These are phyloP conservation scores for Pteronotus mesoamericanus DNA, from an alignment of 2,797 vertebrate species.

Conservation along the genomic window DNA sequence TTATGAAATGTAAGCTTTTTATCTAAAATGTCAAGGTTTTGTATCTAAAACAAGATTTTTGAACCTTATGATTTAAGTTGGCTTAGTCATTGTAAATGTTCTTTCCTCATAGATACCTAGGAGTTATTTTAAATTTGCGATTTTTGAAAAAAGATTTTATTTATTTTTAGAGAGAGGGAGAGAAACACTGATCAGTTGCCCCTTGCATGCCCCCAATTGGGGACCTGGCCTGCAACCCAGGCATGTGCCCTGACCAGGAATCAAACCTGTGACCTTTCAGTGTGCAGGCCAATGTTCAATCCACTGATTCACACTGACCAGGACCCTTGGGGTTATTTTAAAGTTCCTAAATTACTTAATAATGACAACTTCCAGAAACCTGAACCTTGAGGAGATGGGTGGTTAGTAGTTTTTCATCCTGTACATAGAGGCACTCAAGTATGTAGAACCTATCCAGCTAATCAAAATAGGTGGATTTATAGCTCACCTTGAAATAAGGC, in stretches of 20 bases:
- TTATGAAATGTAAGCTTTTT: slow-evolving; percentile 18
- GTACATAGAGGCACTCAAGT: not conserved
- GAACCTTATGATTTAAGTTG: slow-evolving; percentile 34
- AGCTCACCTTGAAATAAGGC: not conserved
- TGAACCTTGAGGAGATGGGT: not conserved
- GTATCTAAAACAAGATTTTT: slow-evolving; percentile 22
- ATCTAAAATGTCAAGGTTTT: not conserved
- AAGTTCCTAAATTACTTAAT: slow-evolving; percentile 29
- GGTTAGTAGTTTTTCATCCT: not conserved
- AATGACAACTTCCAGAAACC: not conserved
- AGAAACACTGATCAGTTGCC: too few species aligned
- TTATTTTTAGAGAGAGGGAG: too few species aligned
- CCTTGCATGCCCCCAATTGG: too few species aligned
- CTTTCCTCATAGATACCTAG: slow-evolving; percentile 42
- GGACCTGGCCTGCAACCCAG: too few species aligned
- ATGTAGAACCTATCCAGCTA: not conserved
- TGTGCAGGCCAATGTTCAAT: not conserved
- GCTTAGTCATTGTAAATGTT: slow-evolving; percentile 31
- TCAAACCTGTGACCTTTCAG: too few species aligned
- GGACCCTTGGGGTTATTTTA: not conserved
- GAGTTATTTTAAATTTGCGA: not conserved
- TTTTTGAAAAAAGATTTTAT: not conserved
- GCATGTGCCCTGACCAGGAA: too few species aligned
- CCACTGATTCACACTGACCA: not conserved
- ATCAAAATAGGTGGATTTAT: not conserved